These are phyloP conservation scores for Galeopsomyia nigrocyanea DNA, from an alignment of 2,888 invertebrate genomes.

Conservation along the genomic window DNA sequence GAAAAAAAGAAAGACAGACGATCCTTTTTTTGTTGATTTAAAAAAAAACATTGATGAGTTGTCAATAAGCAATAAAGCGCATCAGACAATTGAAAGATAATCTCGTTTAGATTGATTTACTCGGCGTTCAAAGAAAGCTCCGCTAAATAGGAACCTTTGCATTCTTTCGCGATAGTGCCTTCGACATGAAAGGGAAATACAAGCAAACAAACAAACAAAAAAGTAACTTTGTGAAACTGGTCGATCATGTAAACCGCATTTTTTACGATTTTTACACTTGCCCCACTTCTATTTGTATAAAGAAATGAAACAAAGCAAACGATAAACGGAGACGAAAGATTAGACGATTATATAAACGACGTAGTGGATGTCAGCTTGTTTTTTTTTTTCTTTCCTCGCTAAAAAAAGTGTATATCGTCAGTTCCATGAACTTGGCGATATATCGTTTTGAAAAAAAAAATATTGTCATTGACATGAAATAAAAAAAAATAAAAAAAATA, in stretches of 20 bases:
- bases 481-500: conserved; percentile 16
- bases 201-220: conserved; percentile 14
- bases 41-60: conserved; percentile 28
- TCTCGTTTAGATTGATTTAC: conserved; percentile 37
- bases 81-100: conserved; percentile 14
- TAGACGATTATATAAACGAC: conserved; percentile 28
- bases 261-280: conserved; percentile 48
- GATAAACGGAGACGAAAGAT: conserved; percentile 30
- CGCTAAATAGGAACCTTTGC: conserved; percentile 43
- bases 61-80: conserved; percentile 2
- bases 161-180: conserved; percentile 50
- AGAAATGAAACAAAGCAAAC: conserved; percentile 1
- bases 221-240: conserved; percentile 12
- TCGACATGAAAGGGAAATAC: conserved; percentile 40
- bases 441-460: conserved; percentile 1
- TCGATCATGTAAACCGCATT: conserved; percentile 47
- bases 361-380: conserved; percentile 32
- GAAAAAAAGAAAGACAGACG: conserved; percentile 21
- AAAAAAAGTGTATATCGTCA: conserved; percentile 16
- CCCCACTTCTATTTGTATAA: conserved; percentile 39
- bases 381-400: conserved; percentile 37
- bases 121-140: conserved; percentile 23
- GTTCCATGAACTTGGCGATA: conserved; percentile 6
- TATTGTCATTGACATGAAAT: too few species aligned
- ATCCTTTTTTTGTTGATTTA: conserved; percentile 29